Evolutionary conservation across 2,797 vertebrate genomes (phyloP), one percentile per base, ranked within the genome.

Genomic region (Eulemur coronatus): DNA sequence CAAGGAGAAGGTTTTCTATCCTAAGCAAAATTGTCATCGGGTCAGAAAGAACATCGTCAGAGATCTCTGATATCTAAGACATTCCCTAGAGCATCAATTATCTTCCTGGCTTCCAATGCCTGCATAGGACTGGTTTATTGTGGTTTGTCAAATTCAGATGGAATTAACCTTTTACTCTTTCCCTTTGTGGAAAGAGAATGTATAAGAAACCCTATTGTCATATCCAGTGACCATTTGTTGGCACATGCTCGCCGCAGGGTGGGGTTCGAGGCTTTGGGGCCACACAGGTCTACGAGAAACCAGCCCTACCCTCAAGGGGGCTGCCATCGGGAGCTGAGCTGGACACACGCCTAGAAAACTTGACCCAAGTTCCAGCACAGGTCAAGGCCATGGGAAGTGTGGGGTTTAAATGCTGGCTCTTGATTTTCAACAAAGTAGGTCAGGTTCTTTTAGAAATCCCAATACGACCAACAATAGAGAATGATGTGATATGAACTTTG

Each of bases 391-490:
- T 18, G 35, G 14, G 70, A 70, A 82, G 20, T 7, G 7, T 22
- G 14, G 67, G 9, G 18, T 67, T 70, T 57, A 28, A 93, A 69
- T 35, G 17, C 61, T 28, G 57, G 35, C 15, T 90, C 50, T 75
- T 59, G 48, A 90, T 22, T 63, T 33, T 84, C 55, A 89, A 95
- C 75, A 84, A 93, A 95, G 59, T 33, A 80, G 80, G 17, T 59
- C 30, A 70, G 13, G 4, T 82, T 12, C 43, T 73, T 92, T 89
- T 63, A 41, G 65, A 46, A 93, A 92, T 80, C 12, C n/a, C 73
- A 67, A 95, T 50, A 41, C 28, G 20, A 78, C 38, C 67, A 85
- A 69, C 8, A 5, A 43, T 9, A 91, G 38, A 63, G 4, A 73
- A 43, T 50, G 4, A 63, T 15, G 15, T 33, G 8, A 84, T 26